phyloP scores from a whole-genome alignment of 30 jellyfish, hydroid and myxozoan genomes.

The Cassiopea andromeda region DNA sequence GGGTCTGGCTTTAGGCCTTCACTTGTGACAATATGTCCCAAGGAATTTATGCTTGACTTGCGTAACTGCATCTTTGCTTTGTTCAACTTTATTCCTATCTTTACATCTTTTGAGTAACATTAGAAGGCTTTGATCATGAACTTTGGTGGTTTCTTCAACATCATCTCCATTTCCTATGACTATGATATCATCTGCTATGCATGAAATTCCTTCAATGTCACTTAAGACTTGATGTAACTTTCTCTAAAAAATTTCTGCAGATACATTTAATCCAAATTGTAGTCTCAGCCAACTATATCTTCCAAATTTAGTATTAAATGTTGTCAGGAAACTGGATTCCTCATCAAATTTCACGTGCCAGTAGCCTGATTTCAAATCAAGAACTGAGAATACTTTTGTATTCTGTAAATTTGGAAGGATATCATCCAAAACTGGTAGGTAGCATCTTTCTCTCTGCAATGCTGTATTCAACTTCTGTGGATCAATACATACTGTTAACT shows the following conservation, averaged over 20 bases:
- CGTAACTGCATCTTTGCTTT: slow-evolving; percentile 28
- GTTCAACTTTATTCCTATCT: slow-evolving; percentile 61
- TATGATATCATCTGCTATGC: slow-evolving; percentile 25
- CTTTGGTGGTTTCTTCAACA: slow-evolving; percentile 25
- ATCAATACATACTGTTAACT: slow-evolving; percentile 52
- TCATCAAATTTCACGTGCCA: slow-evolving; percentile 59
- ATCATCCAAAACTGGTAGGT: slow-evolving; percentile 54
- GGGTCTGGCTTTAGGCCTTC: slow-evolving; percentile 72
- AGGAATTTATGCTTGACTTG: slow-evolving; percentile 28
- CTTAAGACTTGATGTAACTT: slow-evolving; percentile 23
- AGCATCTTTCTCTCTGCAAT: slow-evolving; percentile 46
- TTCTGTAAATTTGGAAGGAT: slow-evolving; percentile 57
- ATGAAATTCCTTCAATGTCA: background rate
- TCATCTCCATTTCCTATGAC: slow-evolving; percentile 27
- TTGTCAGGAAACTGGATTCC: slow-evolving; percentile 59
- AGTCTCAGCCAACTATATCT: slow-evolving; percentile 61
- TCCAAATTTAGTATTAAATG: slow-evolving; percentile 52
- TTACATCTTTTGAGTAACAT: slow-evolving; percentile 28
- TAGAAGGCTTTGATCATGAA: slow-evolving; percentile 43
- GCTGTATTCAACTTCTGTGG: slow-evolving; percentile 60
- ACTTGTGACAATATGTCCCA: slow-evolving; percentile 59
- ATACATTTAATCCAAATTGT: slow-evolving; percentile 41
- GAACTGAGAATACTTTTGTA: slow-evolving; percentile 62
- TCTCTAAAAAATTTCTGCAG: slow-evolving; percentile 59
- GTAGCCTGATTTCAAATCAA: slow-evolving; percentile 66